Percentiles rank a stretch among this genome's conserved stretches.
Evolutionary conservation across 2,113 vertebrate species (phyloP).

Genomic region (Xenopus borealis): DNA sequence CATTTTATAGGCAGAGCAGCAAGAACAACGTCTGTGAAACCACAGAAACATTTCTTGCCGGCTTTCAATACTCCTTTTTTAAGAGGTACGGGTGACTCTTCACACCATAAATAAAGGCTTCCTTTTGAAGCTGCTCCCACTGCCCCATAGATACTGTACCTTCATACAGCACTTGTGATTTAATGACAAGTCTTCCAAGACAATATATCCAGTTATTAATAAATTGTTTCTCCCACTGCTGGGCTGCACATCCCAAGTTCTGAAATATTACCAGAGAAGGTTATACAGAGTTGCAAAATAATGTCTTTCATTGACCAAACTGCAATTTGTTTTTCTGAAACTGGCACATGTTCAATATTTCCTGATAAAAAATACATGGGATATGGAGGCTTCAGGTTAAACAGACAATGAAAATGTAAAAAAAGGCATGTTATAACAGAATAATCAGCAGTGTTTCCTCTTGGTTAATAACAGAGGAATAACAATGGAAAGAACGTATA

Average conservation of each 20-base stretch:
- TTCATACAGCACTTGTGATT: conserved; percentile 38
- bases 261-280: conserved; percentile 4
- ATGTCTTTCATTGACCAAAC: too few species aligned
- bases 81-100: conserved; percentile 16
- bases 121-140: conserved; percentile 3
- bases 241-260: conserved; percentile 2
- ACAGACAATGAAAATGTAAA: neutral
- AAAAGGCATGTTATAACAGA: neutral
- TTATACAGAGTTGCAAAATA: neutral
- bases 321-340: too few species aligned
- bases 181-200: conserved; percentile 29
- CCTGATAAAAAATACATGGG: too few species aligned
- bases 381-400: neutral
- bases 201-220: conserved; percentile 41
- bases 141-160: conserved; percentile 19
- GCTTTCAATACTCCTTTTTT: conserved; percentile 23
- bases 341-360: too few species aligned
- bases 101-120: conserved; percentile 37
- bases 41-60: conserved; percentile 5
- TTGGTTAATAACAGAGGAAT: too few species aligned
- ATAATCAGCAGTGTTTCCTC: too few species aligned
- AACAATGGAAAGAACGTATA: too few species aligned
- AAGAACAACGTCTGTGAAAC: conserved; percentile 27
- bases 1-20: conserved; percentile 24
- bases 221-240: conserved; percentile 12